Evolutionary conservation across 2,888 invertebrate species (phyloP).

Genomic region (Xestia rhomboidea): DNA sequence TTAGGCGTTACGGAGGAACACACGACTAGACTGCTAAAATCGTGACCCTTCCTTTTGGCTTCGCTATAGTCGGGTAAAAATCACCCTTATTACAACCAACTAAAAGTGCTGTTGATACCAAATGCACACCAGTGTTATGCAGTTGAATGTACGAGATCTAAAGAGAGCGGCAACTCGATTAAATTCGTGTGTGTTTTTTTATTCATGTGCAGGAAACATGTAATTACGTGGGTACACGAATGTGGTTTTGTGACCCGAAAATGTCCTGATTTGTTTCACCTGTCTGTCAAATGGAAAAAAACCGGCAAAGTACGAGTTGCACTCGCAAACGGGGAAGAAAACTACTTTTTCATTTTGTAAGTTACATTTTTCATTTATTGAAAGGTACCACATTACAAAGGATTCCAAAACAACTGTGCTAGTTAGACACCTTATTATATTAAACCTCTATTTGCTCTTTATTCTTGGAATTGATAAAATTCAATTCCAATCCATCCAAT

Average conservation of each 20-base stretch:
- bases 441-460: not conserved
- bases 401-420: not conserved
- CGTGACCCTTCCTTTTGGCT: no score
- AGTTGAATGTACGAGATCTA: constrained; percentile 14
- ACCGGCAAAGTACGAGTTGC: not conserved
- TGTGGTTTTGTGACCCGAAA: constrained; percentile 17
- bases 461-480: not conserved
- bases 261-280: constrained; percentile 4
- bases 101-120: not conserved
- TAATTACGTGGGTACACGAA: constrained; percentile 12
- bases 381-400: not conserved
- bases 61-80: no score
- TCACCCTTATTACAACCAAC: not conserved
- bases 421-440: not conserved
- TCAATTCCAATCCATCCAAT: no score
- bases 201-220: constrained; percentile 53
- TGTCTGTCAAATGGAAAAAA: not conserved
- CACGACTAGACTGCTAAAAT: no score
- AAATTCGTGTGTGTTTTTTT: constrained; percentile 21
- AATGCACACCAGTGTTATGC: not conserved
- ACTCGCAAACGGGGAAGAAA: not conserved
- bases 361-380: not conserved
- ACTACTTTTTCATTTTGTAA: not conserved
- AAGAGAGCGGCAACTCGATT: constrained; percentile 17
- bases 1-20: no score